Percentiles rank a stretch among this genome's conserved stretches.
Evolutionary conservation across 2,113 vertebrate species (phyloP).

Genomic region (Protobothrops mucrosquamatus): DNA sequence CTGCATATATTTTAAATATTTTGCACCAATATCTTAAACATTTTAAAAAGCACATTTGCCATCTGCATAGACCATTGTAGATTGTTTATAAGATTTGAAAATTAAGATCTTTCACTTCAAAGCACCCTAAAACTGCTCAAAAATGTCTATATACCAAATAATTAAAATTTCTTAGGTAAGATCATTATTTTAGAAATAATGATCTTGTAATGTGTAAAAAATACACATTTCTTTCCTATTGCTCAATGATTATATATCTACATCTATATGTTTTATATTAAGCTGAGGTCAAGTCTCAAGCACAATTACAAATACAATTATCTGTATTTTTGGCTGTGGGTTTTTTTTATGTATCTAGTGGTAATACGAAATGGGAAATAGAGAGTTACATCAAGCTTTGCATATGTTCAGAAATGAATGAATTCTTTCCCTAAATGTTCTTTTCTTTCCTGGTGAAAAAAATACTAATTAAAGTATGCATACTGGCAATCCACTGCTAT

Average conservation of each 20-base stretch:
- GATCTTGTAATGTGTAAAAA: background rate
- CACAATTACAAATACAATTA: background rate
- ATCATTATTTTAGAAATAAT: background rate
- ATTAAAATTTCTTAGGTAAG: background rate
- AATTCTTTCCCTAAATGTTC: background rate
- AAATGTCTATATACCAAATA: background rate
- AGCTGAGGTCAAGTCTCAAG: background rate
- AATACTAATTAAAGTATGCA: background rate
- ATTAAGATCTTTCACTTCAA: background rate
- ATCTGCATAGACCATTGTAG: background rate
- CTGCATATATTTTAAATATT: background rate
- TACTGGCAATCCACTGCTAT: background rate
- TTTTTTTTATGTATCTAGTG: background rate
- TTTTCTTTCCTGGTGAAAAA: background rate
- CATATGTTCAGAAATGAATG: background rate
- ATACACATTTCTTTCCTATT: background rate
- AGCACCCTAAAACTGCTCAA: background rate
- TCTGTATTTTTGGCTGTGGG: background rate
- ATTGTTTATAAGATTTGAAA: background rate
- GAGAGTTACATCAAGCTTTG: background rate
- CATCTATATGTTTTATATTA: background rate
- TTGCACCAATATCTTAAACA: background rate
- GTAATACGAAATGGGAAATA: background rate
- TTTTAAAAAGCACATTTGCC: background rate
- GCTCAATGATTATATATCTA: background rate